Evolutionary conservation across 2,888 invertebrate genomes (phyloP), one percentile per base, ranked within the genome.

Genomic region (Rhodophaea formosa): DNA sequence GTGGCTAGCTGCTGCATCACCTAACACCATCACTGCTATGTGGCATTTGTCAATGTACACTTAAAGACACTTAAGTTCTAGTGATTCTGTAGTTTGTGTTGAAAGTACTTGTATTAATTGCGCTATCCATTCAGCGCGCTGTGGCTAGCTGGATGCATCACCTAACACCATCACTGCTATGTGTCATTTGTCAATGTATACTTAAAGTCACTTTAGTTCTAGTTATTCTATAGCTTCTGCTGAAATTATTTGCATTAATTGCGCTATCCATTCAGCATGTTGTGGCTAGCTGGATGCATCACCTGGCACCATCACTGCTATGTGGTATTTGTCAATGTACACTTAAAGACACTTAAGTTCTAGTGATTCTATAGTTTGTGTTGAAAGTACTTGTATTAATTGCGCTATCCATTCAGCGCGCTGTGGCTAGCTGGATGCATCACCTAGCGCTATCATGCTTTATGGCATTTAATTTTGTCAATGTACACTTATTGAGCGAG

Each of bases 341-440:
- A n/a, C n/a, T n/a, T n/a, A n/a, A n/a, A n/a, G n/a, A n/a, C n/a
- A n/a, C n/a, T n/a, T n/a, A n/a, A n/a, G n/a, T n/a, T n/a, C n/a
- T n/a, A n/a, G n/a, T n/a, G n/a, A n/a, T 12, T 35, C 35, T 35
- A 0, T 35, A 35, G 12, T 35, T 35, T 35, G 35, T 35, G 12
- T 12, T 35, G 12, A n/a, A 5, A 7, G 43, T 30, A 44, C 53
- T 53, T 15, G 59, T 60, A 64, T 60, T 70, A 68, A 69, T 66
- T 66, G 66, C 61, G 59, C 60, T 66, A 68, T 62, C 62, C 49
- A 64, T 70, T 64, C 66, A 51, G 59, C 63, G 61, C 56, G 53
- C 53, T 45, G 45, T 17, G 45, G 16, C 17, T 7, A 45, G 10
- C 35, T 35, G 35, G 35, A 35, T 35, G 35, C n/a, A n/a, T 35